phyloP scores from a whole-genome alignment of 2,888 invertebrate genomes.

The Stegana nigrithorax region DNA sequence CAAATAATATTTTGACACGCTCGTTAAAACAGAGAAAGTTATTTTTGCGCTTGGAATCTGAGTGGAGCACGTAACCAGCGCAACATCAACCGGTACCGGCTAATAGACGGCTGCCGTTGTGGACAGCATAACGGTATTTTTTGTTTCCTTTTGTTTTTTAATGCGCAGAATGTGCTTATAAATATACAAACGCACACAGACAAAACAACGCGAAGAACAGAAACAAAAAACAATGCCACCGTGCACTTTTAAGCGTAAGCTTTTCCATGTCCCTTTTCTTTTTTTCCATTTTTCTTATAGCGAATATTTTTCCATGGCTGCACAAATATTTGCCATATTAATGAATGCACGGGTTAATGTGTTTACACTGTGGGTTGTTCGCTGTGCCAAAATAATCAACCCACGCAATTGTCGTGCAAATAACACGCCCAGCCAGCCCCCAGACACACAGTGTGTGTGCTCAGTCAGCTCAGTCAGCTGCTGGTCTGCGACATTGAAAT shows the following conservation, averaged over 20 bases:
- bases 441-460: no score
- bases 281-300: background rate
- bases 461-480: no score
- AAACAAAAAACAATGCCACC: no score
- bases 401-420: no score
- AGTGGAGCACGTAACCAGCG: background rate
- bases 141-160: background rate
- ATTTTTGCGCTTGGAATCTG: constrained; percentile 27
- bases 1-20: constrained; percentile 29
- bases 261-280: background rate
- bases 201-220: no score
- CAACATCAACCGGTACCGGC: no score
- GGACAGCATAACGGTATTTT: no score
- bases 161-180: background rate
- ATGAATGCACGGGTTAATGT: constrained; percentile 58
- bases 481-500: no score
- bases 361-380: constrained; percentile 40
- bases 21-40: constrained; percentile 36
- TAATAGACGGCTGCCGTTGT: no score
- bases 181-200: no score
- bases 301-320: background rate
- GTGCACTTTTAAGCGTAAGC: background rate
- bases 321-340: constrained; percentile 54
- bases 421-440: no score
- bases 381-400: no score